These are phyloP conservation scores for Drosophila infuscata DNA, from an alignment of 2,888 invertebrate species.

Conservation along the genomic window DNA sequence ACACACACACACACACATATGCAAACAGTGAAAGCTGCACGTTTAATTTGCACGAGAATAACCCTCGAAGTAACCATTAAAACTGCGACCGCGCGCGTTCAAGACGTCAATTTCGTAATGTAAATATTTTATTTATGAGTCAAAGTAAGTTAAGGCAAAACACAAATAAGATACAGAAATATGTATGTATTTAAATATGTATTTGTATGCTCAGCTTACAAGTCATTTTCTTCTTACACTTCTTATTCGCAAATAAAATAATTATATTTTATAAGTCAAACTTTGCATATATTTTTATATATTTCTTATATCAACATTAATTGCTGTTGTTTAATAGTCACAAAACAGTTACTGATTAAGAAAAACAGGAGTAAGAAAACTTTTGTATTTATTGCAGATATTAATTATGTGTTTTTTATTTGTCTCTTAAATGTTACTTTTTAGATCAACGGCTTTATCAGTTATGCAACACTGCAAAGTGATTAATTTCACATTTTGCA, in stretches of 20 bases:
- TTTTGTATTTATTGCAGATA: not conserved
- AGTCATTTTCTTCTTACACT: not conserved
- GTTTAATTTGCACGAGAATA: conserved; percentile 48
- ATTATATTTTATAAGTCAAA: not conserved
- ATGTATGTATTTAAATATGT: not conserved
- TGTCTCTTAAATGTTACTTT: not conserved
- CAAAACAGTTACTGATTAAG: not conserved
- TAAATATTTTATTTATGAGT: conserved; percentile 83
- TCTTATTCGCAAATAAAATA: not conserved
- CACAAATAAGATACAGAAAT: conserved; percentile 40
- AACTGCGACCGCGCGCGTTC: conserved; percentile 77
- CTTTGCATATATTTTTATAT: not conserved
- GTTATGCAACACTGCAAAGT: not conserved
- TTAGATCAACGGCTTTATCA: not conserved
- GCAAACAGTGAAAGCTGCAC: conserved; percentile 37
- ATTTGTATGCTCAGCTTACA: conserved; percentile 6
- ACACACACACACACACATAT: not conserved
- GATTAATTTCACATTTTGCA: not conserved
- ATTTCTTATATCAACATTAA: not conserved
- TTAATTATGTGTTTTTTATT: not conserved
- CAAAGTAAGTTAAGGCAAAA: conserved; percentile 80
- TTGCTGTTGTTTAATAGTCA: not conserved
- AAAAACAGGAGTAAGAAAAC: not conserved
- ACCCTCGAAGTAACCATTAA: conserved; percentile 54
- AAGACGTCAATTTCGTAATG: conserved; percentile 83